A percentile compares a stretch with the other conserved stretches of the same genome.
These are phyloP conservation scores for Microtus oregoni DNA, from an alignment of 2,113 vertebrate genomes.

Conservation along the genomic window DNA sequence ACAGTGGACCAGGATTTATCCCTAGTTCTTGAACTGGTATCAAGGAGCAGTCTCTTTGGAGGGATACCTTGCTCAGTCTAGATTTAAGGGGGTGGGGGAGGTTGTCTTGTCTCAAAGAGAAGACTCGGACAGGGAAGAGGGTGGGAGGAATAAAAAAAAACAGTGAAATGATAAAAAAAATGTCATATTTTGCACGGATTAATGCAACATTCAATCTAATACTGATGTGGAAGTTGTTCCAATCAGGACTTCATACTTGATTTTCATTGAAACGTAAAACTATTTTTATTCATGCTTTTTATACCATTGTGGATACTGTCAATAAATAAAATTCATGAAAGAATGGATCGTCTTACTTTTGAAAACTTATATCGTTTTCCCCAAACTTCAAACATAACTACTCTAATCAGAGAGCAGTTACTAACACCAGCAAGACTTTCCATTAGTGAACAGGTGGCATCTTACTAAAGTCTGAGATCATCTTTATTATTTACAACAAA, in stretches of 20 bases:
- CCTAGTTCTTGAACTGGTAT: too few species aligned
- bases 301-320: not conserved
- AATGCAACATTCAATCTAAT: not conserved
- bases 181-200: too few species aligned
- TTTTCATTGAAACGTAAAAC: not conserved
- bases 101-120: too few species aligned
- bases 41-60: too few species aligned
- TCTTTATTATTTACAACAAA: not conserved
- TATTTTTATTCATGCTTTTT: not conserved
- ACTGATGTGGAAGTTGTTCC: not conserved
- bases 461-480: fast-evolving
- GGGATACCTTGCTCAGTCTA: too few species aligned
- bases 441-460: not conserved
- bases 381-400: not conserved
- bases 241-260: not conserved
- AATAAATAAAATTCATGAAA: not conserved
- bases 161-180: too few species aligned
- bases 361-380: not conserved
- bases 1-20: too few species aligned
- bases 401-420: not conserved
- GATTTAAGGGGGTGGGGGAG: too few species aligned
- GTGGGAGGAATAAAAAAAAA: too few species aligned
- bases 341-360: not conserved
- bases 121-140: too few species aligned
- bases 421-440: too few species aligned